Evolutionary conservation across 2,797 vertebrate genomes (phyloP), one percentile per base, ranked within the genome.

Genomic region (Poliocrania exsul): DNA sequence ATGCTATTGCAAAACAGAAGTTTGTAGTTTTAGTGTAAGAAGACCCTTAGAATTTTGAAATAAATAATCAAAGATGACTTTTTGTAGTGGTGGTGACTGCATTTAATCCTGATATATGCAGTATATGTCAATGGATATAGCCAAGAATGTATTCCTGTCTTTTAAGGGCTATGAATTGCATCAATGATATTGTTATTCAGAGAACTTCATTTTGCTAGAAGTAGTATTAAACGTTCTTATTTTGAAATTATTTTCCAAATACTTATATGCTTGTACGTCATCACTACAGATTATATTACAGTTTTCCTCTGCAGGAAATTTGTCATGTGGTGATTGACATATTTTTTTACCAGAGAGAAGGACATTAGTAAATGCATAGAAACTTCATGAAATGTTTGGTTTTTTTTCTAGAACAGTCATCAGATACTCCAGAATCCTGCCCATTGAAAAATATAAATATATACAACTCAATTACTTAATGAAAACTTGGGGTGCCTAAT

Each of bases 21-120:
- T 49, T 61, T 49, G 17, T 21, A 78, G 3, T 2, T 85, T 58
- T 26, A 38, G 8, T 77, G 4, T 44, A 31, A 62, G 61, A 13
- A 17, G 9, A 3, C 25, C 31, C 17, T 79, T 57, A 61, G 23
- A 74, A 50, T 46, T 91, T 26, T 71, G 70, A 78, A 64, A 50
- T 69, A 31, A 35, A 50, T 50, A 51, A 60, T 9, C 12, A n/a
- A 57, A 50, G 4, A 10, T 58, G 7, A 19, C 10, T 53, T 83
- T 77, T 46, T 2, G 1, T 64, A n/a, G 25, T 0, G 0, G 11
- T 7, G 23, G 5, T 33, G 18, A 31, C 25, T 47, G 25, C 50
- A 16, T 44, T 82, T 61, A 61, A 54, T 65, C 42, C 28, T 82
- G 28, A 8, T 73, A 5, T 26, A 6, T 62, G 10, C 28, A 24